These are phyloP conservation scores for Pongo pygmaeus DNA, from an alignment of 2,113 vertebrate genomes.

Conservation along the genomic window DNA sequence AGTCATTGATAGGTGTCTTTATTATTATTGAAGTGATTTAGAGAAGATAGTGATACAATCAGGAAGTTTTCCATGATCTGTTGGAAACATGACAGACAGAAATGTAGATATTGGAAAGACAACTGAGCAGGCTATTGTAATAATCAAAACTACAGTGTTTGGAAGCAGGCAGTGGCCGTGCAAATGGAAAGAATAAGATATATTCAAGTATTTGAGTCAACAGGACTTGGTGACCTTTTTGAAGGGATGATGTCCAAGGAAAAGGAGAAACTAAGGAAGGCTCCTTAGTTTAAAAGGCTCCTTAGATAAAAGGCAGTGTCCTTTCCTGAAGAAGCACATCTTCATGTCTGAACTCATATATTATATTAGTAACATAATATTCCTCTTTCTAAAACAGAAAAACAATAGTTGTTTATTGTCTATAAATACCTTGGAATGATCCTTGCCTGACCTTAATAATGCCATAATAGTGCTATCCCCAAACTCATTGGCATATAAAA, in stretches of 20 bases:
- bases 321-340: background rate
- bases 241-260: background rate
- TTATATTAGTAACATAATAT: background rate
- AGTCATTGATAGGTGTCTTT: background rate
- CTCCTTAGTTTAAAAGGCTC: background rate
- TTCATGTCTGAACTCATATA: background rate
- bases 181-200: background rate
- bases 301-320: background rate
- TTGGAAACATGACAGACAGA: background rate
- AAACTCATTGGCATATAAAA: background rate
- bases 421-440: background rate
- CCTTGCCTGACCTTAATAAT: background rate
- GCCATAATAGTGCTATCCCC: background rate
- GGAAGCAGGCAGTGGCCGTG: background rate
- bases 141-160: background rate
- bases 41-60: background rate
- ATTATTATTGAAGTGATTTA: background rate
- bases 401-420: background rate
- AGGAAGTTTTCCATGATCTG: background rate
- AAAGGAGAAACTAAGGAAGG: background rate
- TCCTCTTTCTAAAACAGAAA: background rate
- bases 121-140: background rate
- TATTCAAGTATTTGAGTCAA: background rate
- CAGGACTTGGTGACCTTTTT: background rate
- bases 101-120: background rate